These are phyloP conservation scores for Oenanthe oenanthe DNA, from an alignment of 2,113 vertebrate genomes.

Conservation along the genomic window DNA sequence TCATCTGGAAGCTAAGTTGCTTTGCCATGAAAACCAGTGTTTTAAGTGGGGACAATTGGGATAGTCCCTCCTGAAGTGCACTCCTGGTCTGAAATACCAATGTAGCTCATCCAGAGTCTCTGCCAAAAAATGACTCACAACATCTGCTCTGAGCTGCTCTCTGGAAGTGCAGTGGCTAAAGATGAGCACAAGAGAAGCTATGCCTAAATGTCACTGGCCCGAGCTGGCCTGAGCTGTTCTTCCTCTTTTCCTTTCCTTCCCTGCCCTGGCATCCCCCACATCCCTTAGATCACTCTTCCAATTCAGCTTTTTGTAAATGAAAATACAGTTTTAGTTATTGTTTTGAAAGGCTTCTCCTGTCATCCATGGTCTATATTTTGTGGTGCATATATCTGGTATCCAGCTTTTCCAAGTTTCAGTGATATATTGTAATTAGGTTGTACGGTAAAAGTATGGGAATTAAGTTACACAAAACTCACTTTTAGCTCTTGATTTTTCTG, in stretches of 20 bases:
- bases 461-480: constrained; percentile 8
- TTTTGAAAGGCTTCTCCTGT: constrained; percentile 7
- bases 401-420: neutral
- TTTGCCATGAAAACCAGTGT: neutral
- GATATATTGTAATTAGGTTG: neutral
- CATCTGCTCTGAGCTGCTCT: neutral
- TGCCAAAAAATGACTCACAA: constrained; percentile 5
- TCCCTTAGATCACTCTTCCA: neutral
- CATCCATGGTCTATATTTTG: neutral
- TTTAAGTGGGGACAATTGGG: neutral
- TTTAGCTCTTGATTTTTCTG: constrained; percentile 26
- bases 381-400: neutral
- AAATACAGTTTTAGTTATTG: neutral
- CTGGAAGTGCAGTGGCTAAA: neutral
- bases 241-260: neutral
- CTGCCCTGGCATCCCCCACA: neutral
- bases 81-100: neutral
- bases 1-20: neutral
- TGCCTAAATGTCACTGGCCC: neutral
- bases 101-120: neutral
- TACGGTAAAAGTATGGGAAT: neutral
- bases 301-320: neutral
- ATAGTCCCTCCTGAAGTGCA: neutral
- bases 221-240: neutral
- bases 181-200: neutral